Evolutionary conservation across 2,113 vertebrate genomes (phyloP).

Genomic region (Garra rufa): DNA sequence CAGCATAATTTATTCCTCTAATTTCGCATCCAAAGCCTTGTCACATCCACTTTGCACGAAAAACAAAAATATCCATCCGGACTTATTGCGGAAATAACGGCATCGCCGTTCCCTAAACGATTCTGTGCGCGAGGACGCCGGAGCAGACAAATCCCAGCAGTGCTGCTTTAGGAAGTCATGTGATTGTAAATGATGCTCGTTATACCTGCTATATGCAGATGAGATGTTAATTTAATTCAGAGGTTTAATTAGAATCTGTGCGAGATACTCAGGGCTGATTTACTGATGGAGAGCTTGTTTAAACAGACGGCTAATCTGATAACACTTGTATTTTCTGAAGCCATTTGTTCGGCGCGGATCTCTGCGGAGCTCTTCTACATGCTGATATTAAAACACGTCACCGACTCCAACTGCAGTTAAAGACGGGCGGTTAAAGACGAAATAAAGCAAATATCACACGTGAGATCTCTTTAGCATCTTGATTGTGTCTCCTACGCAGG

Average conservation of each 20-base stretch:
- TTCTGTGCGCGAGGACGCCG: background rate
- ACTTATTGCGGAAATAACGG: background rate
- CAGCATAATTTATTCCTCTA: background rate
- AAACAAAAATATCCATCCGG: background rate
- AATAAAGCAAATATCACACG: background rate
- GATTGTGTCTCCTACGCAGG: background rate
- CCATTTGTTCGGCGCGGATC: background rate
- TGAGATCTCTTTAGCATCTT: background rate
- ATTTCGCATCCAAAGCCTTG: background rate
- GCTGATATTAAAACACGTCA: background rate
- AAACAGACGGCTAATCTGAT: constrained; percentile 46
- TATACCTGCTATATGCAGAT: constrained; percentile 53
- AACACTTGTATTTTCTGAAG: constrained; percentile 31
- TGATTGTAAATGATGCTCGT: constrained; percentile 44
- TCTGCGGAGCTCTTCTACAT: background rate
- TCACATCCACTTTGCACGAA: background rate
- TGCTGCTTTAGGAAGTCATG: constrained; percentile 23
- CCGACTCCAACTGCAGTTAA: background rate
- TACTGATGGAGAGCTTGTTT: constrained; percentile 44
- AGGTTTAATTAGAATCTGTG: constrained; percentile 47
- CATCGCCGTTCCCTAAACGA: constrained; percentile 1
- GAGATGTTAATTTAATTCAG: constrained; percentile 57
- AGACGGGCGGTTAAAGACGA: too few species aligned
- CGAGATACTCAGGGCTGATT: constrained; percentile 31
- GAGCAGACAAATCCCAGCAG: constrained; percentile 35